These are phyloP conservation scores for Cephalopterus ornatus DNA, from an alignment of 2,113 vertebrate genomes.

Conservation along the genomic window DNA sequence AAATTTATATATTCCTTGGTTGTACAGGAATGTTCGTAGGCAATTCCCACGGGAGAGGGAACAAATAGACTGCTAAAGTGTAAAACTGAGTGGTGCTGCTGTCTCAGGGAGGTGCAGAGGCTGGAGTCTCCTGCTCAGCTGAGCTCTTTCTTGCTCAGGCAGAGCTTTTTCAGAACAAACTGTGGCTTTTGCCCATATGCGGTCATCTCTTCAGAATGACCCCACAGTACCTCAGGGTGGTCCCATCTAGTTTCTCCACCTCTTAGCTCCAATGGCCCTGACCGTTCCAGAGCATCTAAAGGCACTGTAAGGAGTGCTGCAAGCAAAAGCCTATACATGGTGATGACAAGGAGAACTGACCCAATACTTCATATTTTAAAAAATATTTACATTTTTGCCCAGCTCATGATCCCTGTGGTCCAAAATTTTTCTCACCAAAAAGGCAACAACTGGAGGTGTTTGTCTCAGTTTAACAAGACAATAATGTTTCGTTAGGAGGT, in stretches of 20 bases:
- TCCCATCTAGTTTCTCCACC: neutral
- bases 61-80: neutral
- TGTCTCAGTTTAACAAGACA: too few relatives aligned
- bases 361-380: neutral
- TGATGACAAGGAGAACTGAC: neutral
- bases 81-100: neutral
- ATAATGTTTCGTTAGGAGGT: too few relatives aligned
- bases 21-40: neutral
- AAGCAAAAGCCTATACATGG: fast-evolving
- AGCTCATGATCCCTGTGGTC: neutral
- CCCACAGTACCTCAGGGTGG: neutral
- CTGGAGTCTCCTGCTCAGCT: neutral
- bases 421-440: neutral
- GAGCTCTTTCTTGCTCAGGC: neutral
- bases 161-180: neutral
- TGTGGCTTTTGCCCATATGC: neutral
- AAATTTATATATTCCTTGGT: neutral
- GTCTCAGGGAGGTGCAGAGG: neutral
- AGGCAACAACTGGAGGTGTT: neutral
- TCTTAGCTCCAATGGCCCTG: neutral
- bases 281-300: neutral
- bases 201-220: neutral
- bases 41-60: neutral
- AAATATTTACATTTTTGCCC: neutral
- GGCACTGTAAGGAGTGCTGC: neutral